These are phyloP conservation scores for Grantiella picta DNA, from an alignment of 2,113 vertebrate species.

Conservation along the genomic window DNA sequence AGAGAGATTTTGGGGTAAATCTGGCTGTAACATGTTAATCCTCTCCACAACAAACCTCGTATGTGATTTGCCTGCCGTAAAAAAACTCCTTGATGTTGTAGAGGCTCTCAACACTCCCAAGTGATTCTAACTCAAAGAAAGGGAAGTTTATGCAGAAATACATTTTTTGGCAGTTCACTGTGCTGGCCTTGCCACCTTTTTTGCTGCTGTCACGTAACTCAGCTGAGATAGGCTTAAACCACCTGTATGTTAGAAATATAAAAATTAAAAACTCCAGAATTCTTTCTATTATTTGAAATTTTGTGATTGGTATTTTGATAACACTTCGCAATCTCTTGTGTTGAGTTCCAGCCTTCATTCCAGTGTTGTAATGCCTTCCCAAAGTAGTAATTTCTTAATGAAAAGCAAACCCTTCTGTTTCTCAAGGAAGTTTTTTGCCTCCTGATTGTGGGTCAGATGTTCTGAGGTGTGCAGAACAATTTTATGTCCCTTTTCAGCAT, in stretches of 20 bases:
- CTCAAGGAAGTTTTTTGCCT: background rate
- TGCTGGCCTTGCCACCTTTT: background rate
- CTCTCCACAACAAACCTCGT: background rate
- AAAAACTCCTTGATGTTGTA: fast-evolving
- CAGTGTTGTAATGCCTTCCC: background rate
- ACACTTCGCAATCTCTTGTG: background rate
- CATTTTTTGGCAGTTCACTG: background rate
- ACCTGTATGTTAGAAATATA: background rate
- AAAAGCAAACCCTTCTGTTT: background rate
- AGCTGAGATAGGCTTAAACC: background rate
- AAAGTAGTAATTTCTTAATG: background rate
- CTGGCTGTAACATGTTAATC: background rate
- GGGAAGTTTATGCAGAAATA: background rate
- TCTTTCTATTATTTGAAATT: background rate
- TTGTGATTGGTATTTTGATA: background rate
- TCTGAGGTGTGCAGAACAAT: background rate
- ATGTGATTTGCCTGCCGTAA: background rate
- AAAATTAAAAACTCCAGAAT: background rate
- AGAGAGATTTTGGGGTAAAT: background rate
- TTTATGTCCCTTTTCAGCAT: background rate
- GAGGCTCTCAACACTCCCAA: background rate
- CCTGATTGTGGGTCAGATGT: background rate
- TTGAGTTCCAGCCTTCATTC: background rate
- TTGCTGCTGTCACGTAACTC: background rate
- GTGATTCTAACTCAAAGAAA: background rate